Evolutionary conservation across 2,113 vertebrate genomes (phyloP).

Genomic region (Clupea harengus): DNA sequence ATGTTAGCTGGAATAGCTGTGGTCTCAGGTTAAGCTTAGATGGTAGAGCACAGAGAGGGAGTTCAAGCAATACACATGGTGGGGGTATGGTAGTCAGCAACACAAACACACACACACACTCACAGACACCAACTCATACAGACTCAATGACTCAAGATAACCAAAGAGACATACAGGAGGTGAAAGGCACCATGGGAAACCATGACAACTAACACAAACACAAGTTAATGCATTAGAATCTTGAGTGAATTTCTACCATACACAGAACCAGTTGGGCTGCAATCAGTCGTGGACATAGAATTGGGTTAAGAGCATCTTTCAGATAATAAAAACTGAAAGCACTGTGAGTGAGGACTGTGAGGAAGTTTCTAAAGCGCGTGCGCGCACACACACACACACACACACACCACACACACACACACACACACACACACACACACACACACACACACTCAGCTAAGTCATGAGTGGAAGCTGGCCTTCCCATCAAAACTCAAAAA

Average conservation of each 20-base stretch:
- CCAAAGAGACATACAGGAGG: neutral
- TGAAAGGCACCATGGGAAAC: neutral
- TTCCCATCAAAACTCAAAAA: neutral
- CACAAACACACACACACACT: neutral
- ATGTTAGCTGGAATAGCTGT: neutral
- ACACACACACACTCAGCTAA: too few relatives aligned
- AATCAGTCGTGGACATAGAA: neutral
- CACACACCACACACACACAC: too few relatives aligned
- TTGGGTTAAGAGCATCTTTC: neutral
- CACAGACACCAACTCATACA: neutral
- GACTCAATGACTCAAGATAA: neutral
- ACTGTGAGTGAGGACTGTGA: too few relatives aligned
- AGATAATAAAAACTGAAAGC: too few relatives aligned
- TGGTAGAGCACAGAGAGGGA: neutral
- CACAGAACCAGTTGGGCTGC: neutral
- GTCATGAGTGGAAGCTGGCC: neutral
- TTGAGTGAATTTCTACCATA: neutral
- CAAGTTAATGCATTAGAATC: neutral
- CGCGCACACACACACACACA: too few relatives aligned
- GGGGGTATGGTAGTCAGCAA: neutral
- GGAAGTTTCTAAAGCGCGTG: too few relatives aligned
- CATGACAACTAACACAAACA: constrained; percentile 9
- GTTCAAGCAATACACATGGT: neutral
- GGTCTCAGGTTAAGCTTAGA: neutral
- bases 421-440: too few relatives aligned